Percentiles rank a stretch among this genome's conserved stretches.
Conservation (phyloP, 2,888 invertebrate species). For the Dynastes tityus region DNA sequence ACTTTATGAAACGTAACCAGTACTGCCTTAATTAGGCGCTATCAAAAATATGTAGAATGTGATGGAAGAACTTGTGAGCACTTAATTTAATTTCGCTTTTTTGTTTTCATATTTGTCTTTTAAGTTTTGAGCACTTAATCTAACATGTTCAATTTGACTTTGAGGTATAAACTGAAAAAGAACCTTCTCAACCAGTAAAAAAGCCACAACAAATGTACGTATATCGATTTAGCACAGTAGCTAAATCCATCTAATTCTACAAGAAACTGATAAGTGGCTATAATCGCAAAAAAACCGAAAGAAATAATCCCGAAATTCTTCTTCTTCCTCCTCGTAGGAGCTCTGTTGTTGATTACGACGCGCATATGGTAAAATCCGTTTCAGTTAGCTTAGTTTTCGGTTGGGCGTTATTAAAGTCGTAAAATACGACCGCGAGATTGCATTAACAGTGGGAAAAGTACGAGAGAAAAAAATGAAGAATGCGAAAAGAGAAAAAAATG, state of each 20-base stretch:
- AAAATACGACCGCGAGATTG: conserved; percentile 24
- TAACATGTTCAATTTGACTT: too few relatives aligned
- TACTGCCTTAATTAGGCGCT: too few relatives aligned
- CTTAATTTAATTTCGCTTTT: too few relatives aligned
- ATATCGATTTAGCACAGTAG: neutral
- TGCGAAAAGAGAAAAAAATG: conserved; percentile 1
- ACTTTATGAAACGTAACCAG: too few relatives aligned
- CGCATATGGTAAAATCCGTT: conserved; percentile 22
- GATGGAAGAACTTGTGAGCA: too few relatives aligned
- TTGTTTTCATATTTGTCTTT: too few relatives aligned
- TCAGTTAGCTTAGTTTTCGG: conserved; percentile 19
- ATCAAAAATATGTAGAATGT: too few relatives aligned
- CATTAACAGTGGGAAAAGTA: conserved; percentile 7
- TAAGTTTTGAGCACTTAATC: too few relatives aligned
- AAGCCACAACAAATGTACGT: too few relatives aligned
- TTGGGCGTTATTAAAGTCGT: conserved; percentile 29
- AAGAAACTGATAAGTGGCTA: conserved; percentile 27
- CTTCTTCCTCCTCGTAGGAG: neutral
- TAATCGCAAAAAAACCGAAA: neutral
- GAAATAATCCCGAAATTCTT: neutral
- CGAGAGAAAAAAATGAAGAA: conserved; percentile 9
- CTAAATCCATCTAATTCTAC: neutral
- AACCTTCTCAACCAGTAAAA: too few relatives aligned
- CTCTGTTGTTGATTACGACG: neutral
- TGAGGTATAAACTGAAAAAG: too few relatives aligned